phyloP scores from a whole-genome alignment of 1,140 invertebrate genomes.

The Brachionus rubens region DNA sequence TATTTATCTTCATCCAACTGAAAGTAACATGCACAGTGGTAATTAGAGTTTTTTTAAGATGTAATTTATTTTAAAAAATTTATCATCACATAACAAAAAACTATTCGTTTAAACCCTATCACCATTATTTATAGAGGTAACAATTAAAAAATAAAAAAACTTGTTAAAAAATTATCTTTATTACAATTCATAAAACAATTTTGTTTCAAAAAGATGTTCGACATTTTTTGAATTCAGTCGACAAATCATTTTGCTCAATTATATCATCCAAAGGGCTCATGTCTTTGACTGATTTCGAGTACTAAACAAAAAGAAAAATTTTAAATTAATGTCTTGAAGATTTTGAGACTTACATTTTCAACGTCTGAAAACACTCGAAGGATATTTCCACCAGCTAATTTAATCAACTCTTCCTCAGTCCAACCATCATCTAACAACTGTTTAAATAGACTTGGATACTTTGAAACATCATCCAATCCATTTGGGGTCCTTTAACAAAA shows the following conservation, averaged over 20 bases:
- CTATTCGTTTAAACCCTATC: no score
- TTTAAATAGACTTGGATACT: constrained; percentile 74
- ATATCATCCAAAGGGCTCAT: background rate
- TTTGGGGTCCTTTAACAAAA: constrained; percentile 55
- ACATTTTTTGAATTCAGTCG: constrained; percentile 9
- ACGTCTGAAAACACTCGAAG: constrained; percentile 77
- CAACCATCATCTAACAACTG: constrained; percentile 73
- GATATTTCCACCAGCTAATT: constrained; percentile 80
- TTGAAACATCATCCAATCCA: constrained; percentile 83
- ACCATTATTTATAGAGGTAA: no score
- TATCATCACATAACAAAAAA: no score
- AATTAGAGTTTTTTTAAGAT: no score
- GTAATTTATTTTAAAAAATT: no score
- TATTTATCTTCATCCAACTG: no score
- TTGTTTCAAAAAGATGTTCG: constrained; percentile 16
- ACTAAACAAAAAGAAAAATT: background rate
- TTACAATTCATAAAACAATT: background rate
- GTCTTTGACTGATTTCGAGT: background rate
- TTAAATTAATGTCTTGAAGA: background rate
- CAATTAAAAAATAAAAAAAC: no score
- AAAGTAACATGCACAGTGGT: no score
- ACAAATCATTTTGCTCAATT: background rate
- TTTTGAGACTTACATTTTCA: constrained; percentile 65
- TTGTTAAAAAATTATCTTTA: background rate
- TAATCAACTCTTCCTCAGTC: constrained; percentile 77